Conservation (phyloP, 2,113 vertebrate species). For the Istiophorus platypterus region DNA sequence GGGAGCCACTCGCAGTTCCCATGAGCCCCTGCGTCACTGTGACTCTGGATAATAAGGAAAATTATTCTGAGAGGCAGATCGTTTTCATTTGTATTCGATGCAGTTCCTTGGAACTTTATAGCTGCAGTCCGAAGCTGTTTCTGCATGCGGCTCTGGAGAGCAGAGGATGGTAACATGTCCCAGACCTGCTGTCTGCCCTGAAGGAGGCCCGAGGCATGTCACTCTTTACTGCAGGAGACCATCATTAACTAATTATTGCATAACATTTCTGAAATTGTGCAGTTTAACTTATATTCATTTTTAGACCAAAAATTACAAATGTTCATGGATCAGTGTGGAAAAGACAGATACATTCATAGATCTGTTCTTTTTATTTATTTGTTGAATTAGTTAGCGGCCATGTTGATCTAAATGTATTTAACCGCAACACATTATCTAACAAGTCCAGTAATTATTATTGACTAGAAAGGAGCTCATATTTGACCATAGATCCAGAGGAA, state of each 20-base stretch:
- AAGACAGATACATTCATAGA: background rate
- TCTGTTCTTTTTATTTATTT: background rate
- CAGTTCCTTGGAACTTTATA: conserved; percentile 27
- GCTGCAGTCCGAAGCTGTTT: conserved; percentile 26
- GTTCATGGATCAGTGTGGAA: background rate
- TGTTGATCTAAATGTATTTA: background rate
- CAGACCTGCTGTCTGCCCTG: conserved; percentile 51
- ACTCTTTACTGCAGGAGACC: conserved; percentile 17
- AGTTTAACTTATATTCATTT: background rate
- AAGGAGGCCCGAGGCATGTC: conserved; percentile 51
- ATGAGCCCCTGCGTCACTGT: background rate
- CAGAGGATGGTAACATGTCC: conserved; percentile 32
- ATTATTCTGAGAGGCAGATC: conserved; percentile 2
- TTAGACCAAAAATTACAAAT: background rate
- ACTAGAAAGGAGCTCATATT: background rate
- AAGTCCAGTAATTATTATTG: background rate
- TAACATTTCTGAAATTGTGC: conserved; percentile 3
- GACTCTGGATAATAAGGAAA: background rate
- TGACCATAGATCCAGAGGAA: background rate
- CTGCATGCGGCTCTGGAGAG: conserved; percentile 25
- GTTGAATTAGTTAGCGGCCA: background rate
- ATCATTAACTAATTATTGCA: conserved; percentile 7
- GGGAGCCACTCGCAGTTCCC: conserved; percentile 1
- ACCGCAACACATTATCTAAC: background rate
- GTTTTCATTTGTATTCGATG: conserved; percentile 32